Evolutionary conservation across 2,113 vertebrate genomes (phyloP).

Genomic region (Lamprotornis superbus): DNA sequence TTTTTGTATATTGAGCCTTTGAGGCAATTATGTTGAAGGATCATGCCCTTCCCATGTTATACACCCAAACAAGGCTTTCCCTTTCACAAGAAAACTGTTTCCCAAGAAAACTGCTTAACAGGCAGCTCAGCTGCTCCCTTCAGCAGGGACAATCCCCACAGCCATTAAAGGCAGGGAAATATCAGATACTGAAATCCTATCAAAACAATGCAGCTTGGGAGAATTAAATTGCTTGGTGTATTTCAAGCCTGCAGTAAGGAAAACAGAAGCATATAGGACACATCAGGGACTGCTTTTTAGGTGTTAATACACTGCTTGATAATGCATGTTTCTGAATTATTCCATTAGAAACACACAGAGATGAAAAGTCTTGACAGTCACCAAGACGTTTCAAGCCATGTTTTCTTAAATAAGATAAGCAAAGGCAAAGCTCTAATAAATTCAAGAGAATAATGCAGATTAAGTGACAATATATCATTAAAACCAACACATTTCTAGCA

Average conservation of each 20-base stretch:
- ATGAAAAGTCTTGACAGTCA: not conserved
- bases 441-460: not conserved
- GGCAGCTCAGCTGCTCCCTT: slow-evolving; percentile 40
- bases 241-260: not conserved
- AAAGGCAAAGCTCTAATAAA: not conserved
- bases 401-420: not conserved
- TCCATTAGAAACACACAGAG: not conserved
- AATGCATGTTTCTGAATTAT: not conserved
- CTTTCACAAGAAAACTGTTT: not conserved
- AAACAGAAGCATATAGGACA: not conserved
- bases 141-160: not conserved
- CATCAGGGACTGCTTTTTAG: not conserved
- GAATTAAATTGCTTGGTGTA: slow-evolving; percentile 16
- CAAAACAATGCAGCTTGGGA: slow-evolving; percentile 48
- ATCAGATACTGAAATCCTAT: slow-evolving; percentile 27
- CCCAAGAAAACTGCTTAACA: slow-evolving; percentile 1
- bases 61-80: not conserved
- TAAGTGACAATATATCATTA: not conserved
- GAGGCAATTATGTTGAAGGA: not conserved
- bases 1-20: not conserved
- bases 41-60: not conserved
- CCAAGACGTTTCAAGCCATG: not conserved
- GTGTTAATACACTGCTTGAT: not conserved
- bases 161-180: not conserved
- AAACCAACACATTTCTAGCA: not conserved